phyloP scores from a whole-genome alignment of 2,888 invertebrate genomes.

The Coelopa pilipes region DNA sequence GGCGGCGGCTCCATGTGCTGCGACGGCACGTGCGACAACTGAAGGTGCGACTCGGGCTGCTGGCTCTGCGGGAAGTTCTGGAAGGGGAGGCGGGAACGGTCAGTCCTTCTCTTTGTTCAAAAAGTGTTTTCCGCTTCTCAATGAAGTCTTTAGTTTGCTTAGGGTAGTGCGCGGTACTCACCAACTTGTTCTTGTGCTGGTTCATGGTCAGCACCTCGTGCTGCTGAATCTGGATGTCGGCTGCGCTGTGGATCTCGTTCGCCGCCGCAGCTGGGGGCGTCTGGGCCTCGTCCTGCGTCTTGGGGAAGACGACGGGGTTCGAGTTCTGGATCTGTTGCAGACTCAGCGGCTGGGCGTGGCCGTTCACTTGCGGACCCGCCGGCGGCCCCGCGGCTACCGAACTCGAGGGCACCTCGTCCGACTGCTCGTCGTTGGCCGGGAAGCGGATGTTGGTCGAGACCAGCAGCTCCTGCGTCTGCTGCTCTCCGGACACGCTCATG shows the following conservation, averaged over 20 bases:
- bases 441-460: conserved; percentile 65
- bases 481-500: conserved; percentile 35
- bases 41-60: conserved; percentile 43
- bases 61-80: conserved; percentile 55
- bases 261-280: conserved; percentile 8
- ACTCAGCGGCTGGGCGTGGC: conserved; percentile 63
- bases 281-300: conserved; percentile 47
- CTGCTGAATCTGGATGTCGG: conserved; percentile 59
- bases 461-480: conserved; percentile 61
- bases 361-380: conserved; percentile 58
- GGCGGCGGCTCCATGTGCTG: conserved; percentile 63
- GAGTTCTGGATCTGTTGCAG: conserved; percentile 59
- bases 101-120: too few species aligned
- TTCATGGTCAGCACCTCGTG: conserved; percentile 63
- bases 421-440: conserved; percentile 58
- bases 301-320: conserved; percentile 63
- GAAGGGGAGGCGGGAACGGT: too few species aligned
- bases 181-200: conserved; percentile 61
- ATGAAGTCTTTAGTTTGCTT: too few species aligned
- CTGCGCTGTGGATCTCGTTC: conserved; percentile 34
- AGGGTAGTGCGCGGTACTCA: too few species aligned
- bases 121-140: too few species aligned
- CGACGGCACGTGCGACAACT: conserved; percentile 63
- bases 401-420: conserved; percentile 48
- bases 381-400: conserved; percentile 51